Percentiles rank a stretch among this genome's conserved stretches.
Conservation (phyloP, 2,888 invertebrate genomes). For the Suillia variegata region DNA sequence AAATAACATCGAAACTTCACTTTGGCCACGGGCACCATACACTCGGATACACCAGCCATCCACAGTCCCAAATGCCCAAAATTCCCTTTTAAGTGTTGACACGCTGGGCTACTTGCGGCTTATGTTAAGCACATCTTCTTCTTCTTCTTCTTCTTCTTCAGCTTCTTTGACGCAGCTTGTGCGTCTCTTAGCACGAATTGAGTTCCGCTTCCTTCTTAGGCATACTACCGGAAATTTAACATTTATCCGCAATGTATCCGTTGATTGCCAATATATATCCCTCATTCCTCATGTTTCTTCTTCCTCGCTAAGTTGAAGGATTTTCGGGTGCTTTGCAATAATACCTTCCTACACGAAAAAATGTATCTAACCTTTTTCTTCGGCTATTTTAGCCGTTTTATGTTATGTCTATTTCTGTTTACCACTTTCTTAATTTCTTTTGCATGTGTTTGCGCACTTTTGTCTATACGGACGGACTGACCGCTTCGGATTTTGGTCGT, state of each 20-base stretch:
- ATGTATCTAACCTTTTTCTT: too few relatives aligned
- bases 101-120: not conserved
- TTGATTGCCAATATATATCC: constrained; percentile 18
- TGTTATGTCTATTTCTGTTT: not conserved
- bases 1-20: not conserved
- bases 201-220: constrained; percentile 12
- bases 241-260: constrained; percentile 20
- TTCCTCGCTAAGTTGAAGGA: too few relatives aligned
- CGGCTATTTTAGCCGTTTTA: too few relatives aligned
- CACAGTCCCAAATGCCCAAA: not conserved
- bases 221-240: constrained; percentile 24
- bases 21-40: not conserved
- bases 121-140: not conserved
- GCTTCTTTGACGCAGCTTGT: not conserved
- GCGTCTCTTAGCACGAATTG: not conserved
- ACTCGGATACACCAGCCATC: not conserved
- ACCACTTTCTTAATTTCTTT: constrained; percentile 17
- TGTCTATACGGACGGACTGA: too few relatives aligned
- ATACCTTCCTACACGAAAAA: too few relatives aligned
- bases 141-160: too few relatives aligned
- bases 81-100: not conserved
- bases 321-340: too few relatives aligned
- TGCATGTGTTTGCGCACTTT: constrained; percentile 10
- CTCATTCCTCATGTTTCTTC: not conserved
- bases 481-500: not conserved